Conservation (phyloP, 2,113 vertebrate species). For the Psammodynastes pulverulentus region DNA sequence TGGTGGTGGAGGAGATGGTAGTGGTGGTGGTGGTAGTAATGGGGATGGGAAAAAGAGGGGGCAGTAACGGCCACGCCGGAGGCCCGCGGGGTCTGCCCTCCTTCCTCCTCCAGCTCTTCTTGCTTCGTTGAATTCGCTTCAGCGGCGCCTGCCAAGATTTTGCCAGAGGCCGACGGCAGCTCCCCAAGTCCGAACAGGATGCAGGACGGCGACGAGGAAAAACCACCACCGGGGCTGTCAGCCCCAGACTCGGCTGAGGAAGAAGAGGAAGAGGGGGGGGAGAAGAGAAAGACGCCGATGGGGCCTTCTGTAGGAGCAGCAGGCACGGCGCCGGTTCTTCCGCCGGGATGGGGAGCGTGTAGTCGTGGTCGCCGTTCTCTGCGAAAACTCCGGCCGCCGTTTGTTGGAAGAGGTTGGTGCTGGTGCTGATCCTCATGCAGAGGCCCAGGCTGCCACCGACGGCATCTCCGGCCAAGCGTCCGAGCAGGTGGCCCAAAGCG, state of each 20-base stretch:
- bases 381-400: too few species aligned
- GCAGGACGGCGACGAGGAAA: slow-evolving; percentile 73
- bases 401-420: too few species aligned
- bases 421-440: too few species aligned
- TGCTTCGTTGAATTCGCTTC: slow-evolving; percentile 72
- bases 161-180: slow-evolving; percentile 31
- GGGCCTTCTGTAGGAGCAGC: too few species aligned
- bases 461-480: too few species aligned
- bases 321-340: too few species aligned
- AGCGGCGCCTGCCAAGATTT: slow-evolving; percentile 33
- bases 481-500: too few species aligned
- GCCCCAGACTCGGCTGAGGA: slow-evolving; percentile 75
- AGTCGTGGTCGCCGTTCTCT: too few species aligned
- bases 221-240: slow-evolving; percentile 74
- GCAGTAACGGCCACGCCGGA: slow-evolving; percentile 48
- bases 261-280: too few species aligned
- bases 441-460: too few species aligned
- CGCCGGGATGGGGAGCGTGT: too few species aligned
- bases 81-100: neutral
- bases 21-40: slow-evolving; percentile 62
- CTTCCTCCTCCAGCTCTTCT: neutral
- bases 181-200: slow-evolving; percentile 49
- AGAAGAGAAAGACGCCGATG: too few species aligned
- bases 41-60: slow-evolving; percentile 39
- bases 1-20: slow-evolving; percentile 68